Base-by-base conservation (phyloP, 2,797 vertebrate species). In the Petrocephalus schoutedeni region DNA sequence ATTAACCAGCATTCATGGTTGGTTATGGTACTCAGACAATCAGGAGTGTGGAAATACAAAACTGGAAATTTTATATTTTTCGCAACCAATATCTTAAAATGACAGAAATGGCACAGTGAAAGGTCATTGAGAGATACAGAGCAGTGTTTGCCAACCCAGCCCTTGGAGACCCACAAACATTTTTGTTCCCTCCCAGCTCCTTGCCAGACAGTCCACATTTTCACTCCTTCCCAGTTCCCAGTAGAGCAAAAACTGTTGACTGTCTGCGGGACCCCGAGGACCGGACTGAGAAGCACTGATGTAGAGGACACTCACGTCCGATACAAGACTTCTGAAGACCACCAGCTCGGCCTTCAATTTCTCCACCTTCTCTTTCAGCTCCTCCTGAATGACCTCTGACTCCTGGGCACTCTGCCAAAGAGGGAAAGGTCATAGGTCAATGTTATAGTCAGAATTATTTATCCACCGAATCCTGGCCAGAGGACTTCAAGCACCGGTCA, bases 281-380 rank as follows among this genome's bases (percentile, higher is more conserved):
- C 4, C 28, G 4, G 64, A 32, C 4, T 71, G 10, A 23, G 4
- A 16, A 71, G 14, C 64, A 14, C 4, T 16, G 82, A 14, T 32
- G 51, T 0, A 14, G 45, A 71, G 53, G 2, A 90, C 89, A 97
- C 98, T 98, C 95, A 99, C 98, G 28, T 99, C 98, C 90, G 95
- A 98, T 97, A 99, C 98, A 89, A 99, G 96, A 91, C 98, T 98
- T 94, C 98, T 99, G 94, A 98, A 99, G 91, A 99, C 98, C 91
- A 99, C 98, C 6, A 99, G 95, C 88, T 99, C 98, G 0, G 97
- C 96, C 93, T 98, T 99, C 91, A 99, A 95, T 89, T 97, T 93
- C 93, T 98, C 97, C 9, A 99, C 97, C 93, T 98, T 99, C 92
- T 98, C 97, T 0, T 93, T 98, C 89, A 99, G 92, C 92, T 99